Conservation (phyloP, 1,140 invertebrate genomes). For the Pseudachorutes palmiensis region DNA sequence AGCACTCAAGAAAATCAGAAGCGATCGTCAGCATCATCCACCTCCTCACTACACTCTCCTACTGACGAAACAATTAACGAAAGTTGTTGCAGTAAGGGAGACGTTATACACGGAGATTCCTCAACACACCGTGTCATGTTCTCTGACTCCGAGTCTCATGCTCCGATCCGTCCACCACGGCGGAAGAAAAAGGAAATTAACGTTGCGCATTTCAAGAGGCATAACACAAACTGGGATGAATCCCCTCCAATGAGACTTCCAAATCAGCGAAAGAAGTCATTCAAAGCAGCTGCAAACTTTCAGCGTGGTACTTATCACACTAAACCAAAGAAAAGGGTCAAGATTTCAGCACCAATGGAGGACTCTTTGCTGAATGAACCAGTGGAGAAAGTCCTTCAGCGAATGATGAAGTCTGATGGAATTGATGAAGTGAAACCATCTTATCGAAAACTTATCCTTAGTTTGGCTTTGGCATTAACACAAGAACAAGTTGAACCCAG, state of each 20-base stretch:
- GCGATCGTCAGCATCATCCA: conserved; percentile 30
- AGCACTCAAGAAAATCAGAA: conserved; percentile 13
- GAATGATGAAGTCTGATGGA: conserved; percentile 77
- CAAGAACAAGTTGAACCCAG: conserved; percentile 88
- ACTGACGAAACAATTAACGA: conserved; percentile 52
- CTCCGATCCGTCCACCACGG: conserved; percentile 29
- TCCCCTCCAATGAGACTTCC: conserved; percentile 33
- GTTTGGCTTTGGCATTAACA: conserved; percentile 73
- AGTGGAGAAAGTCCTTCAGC: conserved; percentile 75
- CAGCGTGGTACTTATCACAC: background rate
- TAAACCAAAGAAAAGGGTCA: conserved; percentile 34
- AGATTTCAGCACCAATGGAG: conserved; percentile 29
- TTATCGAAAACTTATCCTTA: conserved; percentile 78
- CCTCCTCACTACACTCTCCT: conserved; percentile 53
- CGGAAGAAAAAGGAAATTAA: conserved; percentile 32
- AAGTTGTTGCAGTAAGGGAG: background rate
- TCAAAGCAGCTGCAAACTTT: conserved; percentile 34
- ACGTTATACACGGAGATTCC: background rate
- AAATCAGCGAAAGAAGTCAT: conserved; percentile 18
- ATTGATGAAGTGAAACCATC: conserved; percentile 86
- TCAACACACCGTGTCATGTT: background rate
- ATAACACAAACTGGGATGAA: conserved; percentile 37
- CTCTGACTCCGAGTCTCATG: background rate
- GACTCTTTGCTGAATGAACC: conserved; percentile 33
- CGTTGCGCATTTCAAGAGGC: conserved; percentile 18